Evolutionary conservation across 2,888 invertebrate genomes (phyloP).

Genomic region (Eledone cirrhosa): DNA sequence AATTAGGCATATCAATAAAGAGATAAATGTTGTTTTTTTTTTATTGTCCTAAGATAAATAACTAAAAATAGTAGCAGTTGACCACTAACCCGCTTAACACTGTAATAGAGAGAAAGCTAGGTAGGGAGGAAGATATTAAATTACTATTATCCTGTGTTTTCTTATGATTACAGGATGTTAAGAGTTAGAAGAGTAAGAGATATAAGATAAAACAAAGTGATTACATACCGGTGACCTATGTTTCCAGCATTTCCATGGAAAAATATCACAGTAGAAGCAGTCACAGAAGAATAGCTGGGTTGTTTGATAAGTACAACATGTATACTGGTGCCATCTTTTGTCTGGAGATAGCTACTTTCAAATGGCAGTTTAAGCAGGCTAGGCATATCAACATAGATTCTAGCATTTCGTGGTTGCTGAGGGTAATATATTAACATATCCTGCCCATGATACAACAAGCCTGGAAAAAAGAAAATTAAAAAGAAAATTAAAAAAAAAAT

Average conservation of each 20-base stretch:
- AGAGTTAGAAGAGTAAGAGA: too few species aligned
- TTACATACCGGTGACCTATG: constrained; percentile 80
- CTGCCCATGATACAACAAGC: constrained; percentile 80
- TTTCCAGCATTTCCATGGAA: constrained; percentile 98
- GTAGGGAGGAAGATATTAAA: too few species aligned
- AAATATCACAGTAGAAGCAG: constrained; percentile 84
- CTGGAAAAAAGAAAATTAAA: constrained; percentile 33
- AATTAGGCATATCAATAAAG: too few species aligned
- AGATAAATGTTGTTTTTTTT: too few species aligned
- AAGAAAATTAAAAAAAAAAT: neutral
- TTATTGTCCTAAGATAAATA: too few species aligned
- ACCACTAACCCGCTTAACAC: too few species aligned
- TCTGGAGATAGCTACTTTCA: constrained; percentile 80
- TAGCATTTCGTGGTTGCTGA: constrained; percentile 86
- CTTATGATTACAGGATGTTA: too few species aligned
- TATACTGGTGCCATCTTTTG: constrained; percentile 63
- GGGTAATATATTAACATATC: constrained; percentile 85
- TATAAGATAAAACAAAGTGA: too few species aligned
- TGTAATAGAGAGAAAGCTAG: too few species aligned
- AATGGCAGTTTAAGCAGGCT: constrained; percentile 85
- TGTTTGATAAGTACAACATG: constrained; percentile 68
- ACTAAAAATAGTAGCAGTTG: too few species aligned
- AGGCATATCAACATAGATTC: constrained; percentile 87
- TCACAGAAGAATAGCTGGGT: constrained; percentile 39
- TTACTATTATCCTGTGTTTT: too few species aligned